These are phyloP conservation scores for Acrobeloides nanus DNA, from an alignment of 2,888 invertebrate genomes.

Conservation along the genomic window DNA sequence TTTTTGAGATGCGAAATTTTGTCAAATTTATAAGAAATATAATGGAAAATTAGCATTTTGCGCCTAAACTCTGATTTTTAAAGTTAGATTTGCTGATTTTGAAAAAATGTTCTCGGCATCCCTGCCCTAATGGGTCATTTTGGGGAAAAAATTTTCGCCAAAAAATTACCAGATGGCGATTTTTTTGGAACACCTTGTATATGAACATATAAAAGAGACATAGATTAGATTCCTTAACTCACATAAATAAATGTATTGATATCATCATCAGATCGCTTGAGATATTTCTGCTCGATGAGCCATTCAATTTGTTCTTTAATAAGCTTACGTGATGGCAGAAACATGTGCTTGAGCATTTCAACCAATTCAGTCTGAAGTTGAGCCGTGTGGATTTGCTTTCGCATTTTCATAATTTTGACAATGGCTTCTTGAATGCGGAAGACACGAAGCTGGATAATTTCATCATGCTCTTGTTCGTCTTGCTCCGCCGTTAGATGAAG, in stretches of 20 bases:
- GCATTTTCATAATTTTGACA: conserved; percentile 96
- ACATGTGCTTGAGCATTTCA: conserved; percentile 97
- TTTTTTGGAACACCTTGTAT: too few relatives aligned
- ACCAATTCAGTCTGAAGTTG: conserved; percentile 92
- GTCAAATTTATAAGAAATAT: too few relatives aligned
- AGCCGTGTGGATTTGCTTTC: conserved; percentile 84
- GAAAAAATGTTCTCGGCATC: too few relatives aligned
- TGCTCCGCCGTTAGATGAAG: conserved; percentile 63
- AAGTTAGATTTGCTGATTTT: too few relatives aligned
- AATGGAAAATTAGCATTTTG: too few relatives aligned
- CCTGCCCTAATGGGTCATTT: too few relatives aligned
- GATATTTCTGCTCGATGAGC: conserved; percentile 78
- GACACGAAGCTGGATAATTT: conserved; percentile 90
- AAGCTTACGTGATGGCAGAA: conserved; percentile 95
- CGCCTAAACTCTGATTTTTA: too few relatives aligned
- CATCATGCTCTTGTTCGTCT: conserved; percentile 79
- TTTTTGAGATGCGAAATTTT: too few relatives aligned
- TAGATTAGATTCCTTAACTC: conserved; percentile 27
- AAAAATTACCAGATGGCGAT: too few relatives aligned
- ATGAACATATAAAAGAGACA: too few relatives aligned
- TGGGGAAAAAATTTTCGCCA: too few relatives aligned
- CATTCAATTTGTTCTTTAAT: conserved; percentile 99
- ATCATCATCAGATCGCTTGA: conserved; percentile 34
- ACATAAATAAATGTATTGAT: conserved; percentile 43
- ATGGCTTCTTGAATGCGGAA: conserved; percentile 88